Evolutionary conservation across 2,888 invertebrate species (phyloP), one percentile per base, ranked within the genome.

Genomic region (Diogma glabrata): DNA sequence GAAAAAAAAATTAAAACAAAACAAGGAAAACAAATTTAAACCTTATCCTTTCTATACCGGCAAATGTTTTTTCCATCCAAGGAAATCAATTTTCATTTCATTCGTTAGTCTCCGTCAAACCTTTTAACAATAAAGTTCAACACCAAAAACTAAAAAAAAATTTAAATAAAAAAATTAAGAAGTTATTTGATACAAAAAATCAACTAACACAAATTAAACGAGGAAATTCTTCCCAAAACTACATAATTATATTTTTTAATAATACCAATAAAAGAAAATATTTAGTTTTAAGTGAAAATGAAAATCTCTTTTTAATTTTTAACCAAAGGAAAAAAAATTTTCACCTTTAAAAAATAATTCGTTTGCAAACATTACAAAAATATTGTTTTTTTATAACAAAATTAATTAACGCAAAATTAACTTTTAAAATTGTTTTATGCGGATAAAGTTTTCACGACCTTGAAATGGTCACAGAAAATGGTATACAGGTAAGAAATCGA

Each of bases 401-500:
- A n/a, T n/a, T n/a, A n/a, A n/a, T n/a, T n/a, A n/a, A n/a, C n/a
- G n/a, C n/a, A n/a, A n/a, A n/a, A n/a, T n/a, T n/a, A n/a, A n/a
- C n/a, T n/a, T n/a, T n/a, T n/a, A n/a, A n/a, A n/a, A n/a, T n/a
- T 24, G 6, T 26, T 46, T 16, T 46, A 46, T 46, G 46, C 46
- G 46, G 46, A 46, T 46, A 24, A 24, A 24, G 23, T 46, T 26
- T 10, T 24, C 22, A 54, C 56, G 56, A 57, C 57, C 56, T 56
- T 53, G 64, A 66, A 62, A 70, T 70, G 70, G 70, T 70, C 55
- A 70, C 70, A 51, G 70, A 70, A 63, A 70, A 69, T 59, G 70
- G 70, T 64, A 62, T 64, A 54, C 70, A 70, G 70, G 70, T 70
- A 70, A 36, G 20, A 20, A 30, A 43, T 17, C 16, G 4, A 7